Percentiles rank a stretch among this genome's conserved stretches.
These are phyloP conservation scores for Mimumesa dahlbomi DNA, from an alignment of 2,888 invertebrate species.

Conservation along the genomic window DNA sequence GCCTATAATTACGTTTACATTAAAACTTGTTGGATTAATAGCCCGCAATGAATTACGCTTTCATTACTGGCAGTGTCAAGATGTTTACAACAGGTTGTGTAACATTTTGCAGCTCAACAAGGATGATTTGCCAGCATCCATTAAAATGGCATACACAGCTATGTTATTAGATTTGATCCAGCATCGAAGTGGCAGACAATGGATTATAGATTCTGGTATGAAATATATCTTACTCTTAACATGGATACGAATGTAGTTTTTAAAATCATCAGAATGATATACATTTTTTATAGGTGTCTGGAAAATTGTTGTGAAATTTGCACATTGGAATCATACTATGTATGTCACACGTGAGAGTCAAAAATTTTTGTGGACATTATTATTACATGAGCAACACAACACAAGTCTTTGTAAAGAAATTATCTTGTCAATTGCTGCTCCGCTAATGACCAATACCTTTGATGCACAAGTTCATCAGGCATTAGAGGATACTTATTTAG, in stretches of 20 bases:
- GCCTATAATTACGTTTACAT: constrained; percentile 83
- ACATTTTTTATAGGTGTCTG: constrained; percentile 81
- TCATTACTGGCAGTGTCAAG: constrained; percentile 81
- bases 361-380: constrained; percentile 82
- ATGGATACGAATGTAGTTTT: neutral
- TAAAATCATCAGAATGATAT: no score
- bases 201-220: constrained; percentile 81
- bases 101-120: constrained; percentile 72
- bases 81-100: constrained; percentile 78
- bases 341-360: constrained; percentile 87
- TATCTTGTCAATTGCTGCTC: constrained; percentile 82
- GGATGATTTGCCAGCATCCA: constrained; percentile 82
- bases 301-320: constrained; percentile 85
- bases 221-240: neutral
- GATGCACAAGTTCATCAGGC: constrained; percentile 72
- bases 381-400: constrained; percentile 70
- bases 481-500: constrained; percentile 80
- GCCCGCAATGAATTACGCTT: constrained; percentile 84
- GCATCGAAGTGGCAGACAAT: constrained; percentile 85
- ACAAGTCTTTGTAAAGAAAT: constrained; percentile 82
- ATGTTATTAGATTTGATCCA: constrained; percentile 83
- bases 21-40: constrained; percentile 84
- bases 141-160: constrained; percentile 86
- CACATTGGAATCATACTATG: constrained; percentile 86
- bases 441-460: constrained; percentile 83